Percentiles rank a stretch among this genome's conserved stretches.
Evolutionary conservation across 2,797 vertebrate genomes (phyloP).

Genomic region (Eidolon dupreanum): DNA sequence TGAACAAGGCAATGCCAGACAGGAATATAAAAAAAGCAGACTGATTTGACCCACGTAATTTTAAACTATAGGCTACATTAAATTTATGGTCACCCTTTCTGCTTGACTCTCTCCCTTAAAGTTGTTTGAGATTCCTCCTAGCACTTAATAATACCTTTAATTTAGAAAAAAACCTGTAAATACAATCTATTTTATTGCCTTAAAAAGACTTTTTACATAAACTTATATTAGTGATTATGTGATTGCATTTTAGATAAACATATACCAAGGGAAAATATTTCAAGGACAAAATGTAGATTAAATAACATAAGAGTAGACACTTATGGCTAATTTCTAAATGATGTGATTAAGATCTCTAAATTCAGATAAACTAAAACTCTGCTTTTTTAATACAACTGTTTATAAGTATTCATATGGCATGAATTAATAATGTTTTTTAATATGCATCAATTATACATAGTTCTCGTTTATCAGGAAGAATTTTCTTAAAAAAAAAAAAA

Average conservation of each 20-base stretch:
- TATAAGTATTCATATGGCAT: constrained; percentile 47
- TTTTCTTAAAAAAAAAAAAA: constrained; percentile 73
- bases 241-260: neutral
- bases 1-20: neutral
- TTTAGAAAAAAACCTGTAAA: neutral
- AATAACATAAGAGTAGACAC: neutral
- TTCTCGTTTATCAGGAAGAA: constrained; percentile 75
- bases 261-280: constrained; percentile 17
- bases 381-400: neutral
- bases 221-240: neutral
- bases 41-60: neutral
- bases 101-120: neutral
- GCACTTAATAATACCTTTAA: neutral
- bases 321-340: constrained; percentile 4
- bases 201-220: constrained; percentile 6
- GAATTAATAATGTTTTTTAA: constrained; percentile 68
- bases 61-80: neutral
- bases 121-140: neutral
- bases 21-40: neutral
- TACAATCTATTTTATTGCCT: neutral
- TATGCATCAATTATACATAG: constrained; percentile 74
- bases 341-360: constrained; percentile 31
- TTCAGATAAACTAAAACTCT: constrained; percentile 18
- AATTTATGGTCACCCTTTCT: neutral
- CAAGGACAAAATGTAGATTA: constrained; percentile 4